phyloP scores from a whole-genome alignment of 37 sponge, comb jelly and placozoan species.

The Chondrilla cf. caribensis region DNA sequence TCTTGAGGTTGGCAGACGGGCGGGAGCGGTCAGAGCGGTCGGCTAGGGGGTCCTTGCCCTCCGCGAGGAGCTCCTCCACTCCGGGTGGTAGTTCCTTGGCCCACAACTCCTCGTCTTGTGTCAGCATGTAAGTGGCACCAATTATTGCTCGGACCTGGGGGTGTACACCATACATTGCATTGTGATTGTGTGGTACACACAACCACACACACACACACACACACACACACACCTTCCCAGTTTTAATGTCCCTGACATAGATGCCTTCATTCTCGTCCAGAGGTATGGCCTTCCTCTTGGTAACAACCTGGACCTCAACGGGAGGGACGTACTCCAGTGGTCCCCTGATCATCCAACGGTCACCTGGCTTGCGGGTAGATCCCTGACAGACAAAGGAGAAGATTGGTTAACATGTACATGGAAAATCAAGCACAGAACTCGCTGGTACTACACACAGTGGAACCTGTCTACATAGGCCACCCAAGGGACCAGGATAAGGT shows the following conservation, averaged over 20 bases:
- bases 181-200: neutral
- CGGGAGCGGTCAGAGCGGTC: constrained; percentile 77
- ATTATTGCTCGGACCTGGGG: constrained; percentile 84
- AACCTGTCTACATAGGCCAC: too few relatives aligned
- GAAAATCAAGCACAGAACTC: neutral
- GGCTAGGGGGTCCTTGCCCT: constrained; percentile 93
- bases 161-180: neutral
- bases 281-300: constrained; percentile 94
- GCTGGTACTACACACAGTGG: too few relatives aligned
- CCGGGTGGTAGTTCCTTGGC: constrained; percentile 94
- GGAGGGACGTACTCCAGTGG: constrained; percentile 96
- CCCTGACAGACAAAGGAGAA: constrained; percentile 34
- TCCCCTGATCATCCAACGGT: constrained; percentile 99
- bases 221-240: constrained; percentile 73
- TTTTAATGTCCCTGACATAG: constrained; percentile 96
- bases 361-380: constrained; percentile 74
- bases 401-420: neutral
- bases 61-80: constrained; percentile 89
- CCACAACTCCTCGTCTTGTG: constrained; percentile 99
- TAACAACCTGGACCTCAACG: constrained; percentile 93
- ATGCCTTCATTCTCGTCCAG: constrained; percentile 99
- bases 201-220: too few relatives aligned
- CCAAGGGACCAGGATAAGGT: too few relatives aligned
- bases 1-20: constrained; percentile 45
- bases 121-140: constrained; percentile 98